These are phyloP conservation scores for Cephus cinctus DNA, from an alignment of 1,140 invertebrate species.

Conservation along the genomic window DNA sequence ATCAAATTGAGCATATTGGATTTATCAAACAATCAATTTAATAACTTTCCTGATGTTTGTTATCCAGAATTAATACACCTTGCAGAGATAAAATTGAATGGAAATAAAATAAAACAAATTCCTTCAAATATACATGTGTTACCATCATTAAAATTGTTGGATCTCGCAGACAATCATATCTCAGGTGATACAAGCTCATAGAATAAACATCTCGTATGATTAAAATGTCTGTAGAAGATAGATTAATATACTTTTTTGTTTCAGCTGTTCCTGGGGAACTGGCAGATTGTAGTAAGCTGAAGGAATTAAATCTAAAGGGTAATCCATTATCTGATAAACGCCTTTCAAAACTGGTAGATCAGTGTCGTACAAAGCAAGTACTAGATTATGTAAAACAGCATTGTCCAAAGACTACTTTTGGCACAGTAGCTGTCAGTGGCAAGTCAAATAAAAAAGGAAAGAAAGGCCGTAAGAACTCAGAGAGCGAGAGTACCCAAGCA, in stretches of 20 bases:
- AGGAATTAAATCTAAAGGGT: constrained; percentile 65
- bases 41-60: constrained; percentile 65
- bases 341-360: constrained; percentile 70
- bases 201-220: too few species aligned
- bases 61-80: constrained; percentile 62
- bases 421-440: constrained; percentile 16
- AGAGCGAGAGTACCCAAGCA: constrained; percentile 31
- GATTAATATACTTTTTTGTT: too few species aligned
- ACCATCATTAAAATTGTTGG: constrained; percentile 66
- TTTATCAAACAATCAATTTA: constrained; percentile 69
- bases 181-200: constrained; percentile 66
- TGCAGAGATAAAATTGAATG: constrained; percentile 65
- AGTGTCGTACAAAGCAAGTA: constrained; percentile 68
- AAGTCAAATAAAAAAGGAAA: constrained; percentile 57
- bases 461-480: constrained; percentile 46
- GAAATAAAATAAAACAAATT: constrained; percentile 67
- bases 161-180: constrained; percentile 69
- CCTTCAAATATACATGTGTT: constrained; percentile 61
- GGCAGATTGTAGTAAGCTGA: constrained; percentile 40
- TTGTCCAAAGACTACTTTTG: constrained; percentile 49
- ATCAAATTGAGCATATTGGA: constrained; percentile 63
- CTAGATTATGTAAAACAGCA: constrained; percentile 69
- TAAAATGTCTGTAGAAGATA: too few species aligned
- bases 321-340: constrained; percentile 73
- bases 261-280: constrained; percentile 39